These are phyloP conservation scores for Thripadectes ignobilis DNA, from an alignment of 2,797 vertebrate species.

Conservation along the genomic window DNA sequence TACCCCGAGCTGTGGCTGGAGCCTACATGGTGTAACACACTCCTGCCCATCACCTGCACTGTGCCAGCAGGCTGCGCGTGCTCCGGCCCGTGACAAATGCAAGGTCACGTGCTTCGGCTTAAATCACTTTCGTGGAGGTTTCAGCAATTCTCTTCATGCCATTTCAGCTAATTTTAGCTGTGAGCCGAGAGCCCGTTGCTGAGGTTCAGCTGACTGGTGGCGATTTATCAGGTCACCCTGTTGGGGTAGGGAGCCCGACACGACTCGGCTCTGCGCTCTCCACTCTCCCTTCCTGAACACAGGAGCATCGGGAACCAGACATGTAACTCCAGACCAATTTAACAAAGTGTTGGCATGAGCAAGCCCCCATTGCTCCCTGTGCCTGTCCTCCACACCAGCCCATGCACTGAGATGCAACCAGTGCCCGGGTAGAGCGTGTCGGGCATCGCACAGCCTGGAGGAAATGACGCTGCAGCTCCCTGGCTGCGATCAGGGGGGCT, in stretches of 20 bases:
- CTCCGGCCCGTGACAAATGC: conserved; percentile 42
- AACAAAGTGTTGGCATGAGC: accelerated
- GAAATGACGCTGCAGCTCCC: not conserved
- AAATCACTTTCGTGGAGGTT: conserved; percentile 38
- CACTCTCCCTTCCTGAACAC: accelerated
- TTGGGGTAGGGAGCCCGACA: not conserved
- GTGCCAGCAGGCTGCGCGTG: not conserved
- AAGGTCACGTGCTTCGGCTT: not conserved
- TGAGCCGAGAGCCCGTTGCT: not conserved
- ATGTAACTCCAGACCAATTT: not conserved
- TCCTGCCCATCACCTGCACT: not conserved
- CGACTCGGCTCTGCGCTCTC: not conserved
- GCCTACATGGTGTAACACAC: accelerated
- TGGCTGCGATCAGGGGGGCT: not conserved
- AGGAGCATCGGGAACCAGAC: accelerated
- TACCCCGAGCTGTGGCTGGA: accelerated
- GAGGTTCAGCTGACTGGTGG: conserved; percentile 45
- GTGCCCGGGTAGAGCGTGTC: accelerated
- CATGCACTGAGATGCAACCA: accelerated
- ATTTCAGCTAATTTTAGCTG: conserved; percentile 64
- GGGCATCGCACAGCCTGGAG: not conserved
- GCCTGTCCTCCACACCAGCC: accelerated
- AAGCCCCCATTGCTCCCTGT: accelerated
- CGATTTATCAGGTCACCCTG: conserved; percentile 45
- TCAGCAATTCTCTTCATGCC: conserved; percentile 52